Evolutionary conservation across 92 coral and sea anemone genomes (phyloP), one percentile per base, ranked within the genome.

Genomic region (Heliopora coerulea): DNA sequence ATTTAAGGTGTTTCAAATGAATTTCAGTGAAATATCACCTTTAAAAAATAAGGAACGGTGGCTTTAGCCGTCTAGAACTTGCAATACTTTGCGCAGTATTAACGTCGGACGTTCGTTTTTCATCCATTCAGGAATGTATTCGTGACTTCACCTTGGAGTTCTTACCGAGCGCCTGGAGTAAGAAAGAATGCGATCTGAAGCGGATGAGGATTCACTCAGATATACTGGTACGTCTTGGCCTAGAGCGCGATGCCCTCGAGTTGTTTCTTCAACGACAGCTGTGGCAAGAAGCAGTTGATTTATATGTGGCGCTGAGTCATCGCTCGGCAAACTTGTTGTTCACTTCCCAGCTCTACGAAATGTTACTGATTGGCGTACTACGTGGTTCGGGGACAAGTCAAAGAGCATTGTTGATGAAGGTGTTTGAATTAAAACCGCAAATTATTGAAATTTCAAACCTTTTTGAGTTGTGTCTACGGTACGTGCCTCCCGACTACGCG

Each of bases 221-320:
- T 37, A 69, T 93, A 40, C 79, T 84, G 41, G 83, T 84, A 79
- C 81, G 88, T 54, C 81, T 84, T 41, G 98, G 98, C 32, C 89
- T 90, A 73, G 86, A 93, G 35, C 78, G 79, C 26, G 95, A 90
- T 63, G 90, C 96, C n/a, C 68, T 93, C 82, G 86, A 84, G 65
- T 59, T 93, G 5, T 82, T 90, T 41, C 78, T 93, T 34, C 88
- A 83, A 28, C 91, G 84, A 31, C 78, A 54, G 49, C 83, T 83
- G 82, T 93, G 98, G 96, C 65, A 54, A 23, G 87, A 87, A 62
- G 88, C 96, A 18, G 80, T 93, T 15, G 86, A 87, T n/a, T 83
- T 69, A 31, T 69, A 69, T n/a, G 48, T 49, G 17, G 49, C 30
- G 8, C 35, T 69, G 14, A 52, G 60, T 21, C 61, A 40, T 31